phyloP scores from a whole-genome alignment of 2,797 vertebrate species.

The Podarcis siculus region DNA sequence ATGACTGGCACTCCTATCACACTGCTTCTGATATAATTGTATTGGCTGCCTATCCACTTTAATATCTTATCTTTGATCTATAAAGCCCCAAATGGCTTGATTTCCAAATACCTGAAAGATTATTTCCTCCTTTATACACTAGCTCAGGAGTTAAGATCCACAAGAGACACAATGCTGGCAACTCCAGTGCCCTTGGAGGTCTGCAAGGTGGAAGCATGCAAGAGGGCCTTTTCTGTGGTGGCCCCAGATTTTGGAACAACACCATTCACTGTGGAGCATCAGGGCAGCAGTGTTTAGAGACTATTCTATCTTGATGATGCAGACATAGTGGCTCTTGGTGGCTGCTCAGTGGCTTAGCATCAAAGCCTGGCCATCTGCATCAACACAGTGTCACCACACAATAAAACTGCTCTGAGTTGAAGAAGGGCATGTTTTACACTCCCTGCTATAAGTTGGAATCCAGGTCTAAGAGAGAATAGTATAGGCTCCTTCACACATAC shows the following conservation, averaged over 20 bases:
- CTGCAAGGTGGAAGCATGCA: background rate
- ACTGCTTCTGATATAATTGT: too few species aligned
- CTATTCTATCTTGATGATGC: background rate
- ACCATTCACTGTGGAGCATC: background rate
- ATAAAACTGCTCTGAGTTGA: background rate
- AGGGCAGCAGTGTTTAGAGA: background rate
- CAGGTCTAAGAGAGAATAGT: background rate
- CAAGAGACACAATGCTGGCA: too few species aligned
- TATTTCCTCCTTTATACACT: too few species aligned
- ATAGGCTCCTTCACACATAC: background rate
- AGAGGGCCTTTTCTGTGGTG: background rate
- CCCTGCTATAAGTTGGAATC: background rate
- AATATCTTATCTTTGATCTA: too few species aligned
- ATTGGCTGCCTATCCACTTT: too few species aligned
- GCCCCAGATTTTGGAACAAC: background rate
- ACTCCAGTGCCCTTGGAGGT: too few species aligned
- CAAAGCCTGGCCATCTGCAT: background rate
- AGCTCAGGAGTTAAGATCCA: too few species aligned
- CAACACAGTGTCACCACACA: background rate
- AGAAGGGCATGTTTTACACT: background rate
- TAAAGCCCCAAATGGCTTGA: too few species aligned
- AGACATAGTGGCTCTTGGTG: background rate
- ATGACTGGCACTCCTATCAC: too few species aligned
- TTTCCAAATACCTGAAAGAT: too few species aligned
- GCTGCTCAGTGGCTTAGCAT: background rate